Evolutionary conservation across 2,888 invertebrate species (phyloP).

Genomic region (Halictus ligatus): DNA sequence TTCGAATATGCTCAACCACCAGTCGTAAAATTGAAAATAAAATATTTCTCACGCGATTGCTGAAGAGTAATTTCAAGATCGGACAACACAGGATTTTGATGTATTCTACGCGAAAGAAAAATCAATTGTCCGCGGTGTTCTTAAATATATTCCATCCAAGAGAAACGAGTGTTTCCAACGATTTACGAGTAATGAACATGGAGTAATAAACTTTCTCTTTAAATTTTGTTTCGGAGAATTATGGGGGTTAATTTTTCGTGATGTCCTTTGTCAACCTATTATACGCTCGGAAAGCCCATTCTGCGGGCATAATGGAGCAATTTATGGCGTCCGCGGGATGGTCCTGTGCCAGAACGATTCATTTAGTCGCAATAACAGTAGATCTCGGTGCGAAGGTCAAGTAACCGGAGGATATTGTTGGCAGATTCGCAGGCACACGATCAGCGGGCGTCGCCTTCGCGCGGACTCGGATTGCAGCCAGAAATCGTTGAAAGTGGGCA

Average conservation of each 20-base stretch:
- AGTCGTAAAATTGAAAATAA: too few relatives aligned
- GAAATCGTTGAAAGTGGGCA: slow-evolving; percentile 76
- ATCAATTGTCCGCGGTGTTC: too few relatives aligned
- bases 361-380: slow-evolving; percentile 48
- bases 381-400: slow-evolving; percentile 9
- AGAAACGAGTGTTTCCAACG: too few relatives aligned
- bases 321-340: neutral
- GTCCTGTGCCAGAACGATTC: slow-evolving; percentile 36
- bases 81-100: too few relatives aligned
- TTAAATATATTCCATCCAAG: too few relatives aligned
- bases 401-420: slow-evolving; percentile 39
- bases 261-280: neutral
- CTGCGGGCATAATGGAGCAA: neutral
- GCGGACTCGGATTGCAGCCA: slow-evolving; percentile 82
- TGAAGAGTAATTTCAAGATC: too few relatives aligned
- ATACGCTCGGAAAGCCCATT: neutral
- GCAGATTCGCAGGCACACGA: slow-evolving; percentile 85
- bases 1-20: too few relatives aligned
- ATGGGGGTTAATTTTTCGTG: neutral
- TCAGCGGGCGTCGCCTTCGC: slow-evolving; percentile 85
- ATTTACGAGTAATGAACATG: too few relatives aligned
- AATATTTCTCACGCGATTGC: too few relatives aligned
- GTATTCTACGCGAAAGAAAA: too few relatives aligned
- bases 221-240: neutral
- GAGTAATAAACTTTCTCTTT: too few relatives aligned